phyloP scores from a whole-genome alignment of 2,888 invertebrate genomes.

The Apotomis betuletana region DNA sequence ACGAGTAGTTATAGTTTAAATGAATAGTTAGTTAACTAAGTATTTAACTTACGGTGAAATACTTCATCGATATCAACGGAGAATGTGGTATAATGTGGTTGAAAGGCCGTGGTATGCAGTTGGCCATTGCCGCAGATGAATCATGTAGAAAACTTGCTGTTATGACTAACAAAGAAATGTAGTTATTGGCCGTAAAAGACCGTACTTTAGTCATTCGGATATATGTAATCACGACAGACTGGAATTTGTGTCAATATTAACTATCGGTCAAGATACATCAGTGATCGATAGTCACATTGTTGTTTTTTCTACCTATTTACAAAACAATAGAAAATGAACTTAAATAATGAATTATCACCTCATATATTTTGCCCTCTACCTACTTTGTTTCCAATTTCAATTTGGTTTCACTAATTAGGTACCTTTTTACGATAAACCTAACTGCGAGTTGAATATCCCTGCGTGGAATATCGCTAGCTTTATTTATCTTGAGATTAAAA shows the following conservation, averaged over 20 bases:
- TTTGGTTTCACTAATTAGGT: too few relatives aligned
- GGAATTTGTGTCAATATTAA: constrained; percentile 12
- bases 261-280: background rate
- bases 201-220: constrained; percentile 29
- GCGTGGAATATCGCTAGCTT: too few relatives aligned
- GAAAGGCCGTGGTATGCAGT: constrained; percentile 49
- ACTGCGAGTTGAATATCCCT: too few relatives aligned
- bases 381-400: too few relatives aligned
- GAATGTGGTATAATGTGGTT: constrained; percentile 26
- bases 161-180: constrained; percentile 72
- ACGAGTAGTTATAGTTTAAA: too few relatives aligned
- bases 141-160: constrained; percentile 69
- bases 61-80: constrained; percentile 17
- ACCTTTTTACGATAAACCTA: too few relatives aligned
- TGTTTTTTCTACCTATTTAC: too few relatives aligned
- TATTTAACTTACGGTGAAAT: background rate
- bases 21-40: background rate
- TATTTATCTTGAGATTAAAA: too few relatives aligned
- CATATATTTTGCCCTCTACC: too few relatives aligned
- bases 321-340: too few relatives aligned
- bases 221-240: constrained; percentile 19
- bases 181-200: constrained; percentile 57
- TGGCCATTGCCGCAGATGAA: constrained; percentile 59
- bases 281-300: too few relatives aligned
- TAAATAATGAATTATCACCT: too few relatives aligned